Conservation (phyloP, 2,888 invertebrate genomes). For the Pristionchus exspectatus region DNA sequence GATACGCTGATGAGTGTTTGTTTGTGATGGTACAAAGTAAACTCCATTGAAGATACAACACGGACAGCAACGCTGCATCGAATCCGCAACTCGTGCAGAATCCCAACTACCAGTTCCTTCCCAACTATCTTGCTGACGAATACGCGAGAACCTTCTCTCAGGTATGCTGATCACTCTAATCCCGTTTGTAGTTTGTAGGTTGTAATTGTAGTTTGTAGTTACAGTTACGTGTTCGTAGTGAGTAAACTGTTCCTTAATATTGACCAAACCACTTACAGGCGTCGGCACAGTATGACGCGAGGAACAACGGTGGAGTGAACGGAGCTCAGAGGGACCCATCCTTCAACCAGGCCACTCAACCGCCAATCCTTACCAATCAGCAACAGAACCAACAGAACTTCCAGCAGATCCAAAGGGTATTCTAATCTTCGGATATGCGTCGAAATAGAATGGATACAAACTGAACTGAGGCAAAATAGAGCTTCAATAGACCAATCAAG, state of each 20-base stretch:
- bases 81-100: constrained; percentile 41
- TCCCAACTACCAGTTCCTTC: constrained; percentile 54
- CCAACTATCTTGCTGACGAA: constrained; percentile 48
- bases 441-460: background rate
- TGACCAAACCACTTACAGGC: constrained; percentile 18
- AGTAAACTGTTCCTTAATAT: background rate
- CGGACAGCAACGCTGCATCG: constrained; percentile 2
- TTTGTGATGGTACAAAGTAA: background rate
- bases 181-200: constrained; percentile 11
- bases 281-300: constrained; percentile 24
- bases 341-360: constrained; percentile 29
- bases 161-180: background rate
- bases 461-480: background rate
- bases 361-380: constrained; percentile 61
- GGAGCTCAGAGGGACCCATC: constrained; percentile 21
- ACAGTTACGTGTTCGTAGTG: background rate
- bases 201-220: background rate
- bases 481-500: too few species aligned
- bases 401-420: constrained; percentile 63
- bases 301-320: constrained; percentile 40
- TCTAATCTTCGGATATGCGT: background rate
- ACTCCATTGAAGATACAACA: constrained; percentile 48
- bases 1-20: background rate
- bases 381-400: constrained; percentile 67
- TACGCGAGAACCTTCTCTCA: constrained; percentile 38